A percentile compares a stretch with the other conserved stretches of the same genome.
Conservation (phyloP, 2,797 vertebrate species). For the Falco columbarius region DNA sequence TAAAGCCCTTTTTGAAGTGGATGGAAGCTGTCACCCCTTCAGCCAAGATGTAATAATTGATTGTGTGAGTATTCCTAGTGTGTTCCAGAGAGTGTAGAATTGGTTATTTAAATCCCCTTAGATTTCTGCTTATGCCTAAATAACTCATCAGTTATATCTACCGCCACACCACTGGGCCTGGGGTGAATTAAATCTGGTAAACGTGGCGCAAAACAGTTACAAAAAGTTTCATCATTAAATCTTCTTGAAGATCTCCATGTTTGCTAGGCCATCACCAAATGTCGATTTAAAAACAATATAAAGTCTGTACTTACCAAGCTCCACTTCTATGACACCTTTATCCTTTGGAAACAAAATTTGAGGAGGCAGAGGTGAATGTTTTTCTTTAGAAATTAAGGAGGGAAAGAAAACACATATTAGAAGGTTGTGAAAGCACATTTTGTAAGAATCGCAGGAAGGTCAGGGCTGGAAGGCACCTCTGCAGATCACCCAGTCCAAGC, state of each 20-base stretch:
- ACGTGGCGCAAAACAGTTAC: not conserved
- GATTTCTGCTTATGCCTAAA: not conserved
- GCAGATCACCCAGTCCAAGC: too few relatives aligned
- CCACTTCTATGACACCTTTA: conserved; percentile 16
- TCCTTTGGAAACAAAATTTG: conserved; percentile 54
- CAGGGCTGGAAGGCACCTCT: too few relatives aligned
- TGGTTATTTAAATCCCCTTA: not conserved
- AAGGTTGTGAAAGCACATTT: not conserved
- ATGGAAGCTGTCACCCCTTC: not conserved
- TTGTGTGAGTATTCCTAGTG: not conserved
- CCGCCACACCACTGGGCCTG: not conserved
- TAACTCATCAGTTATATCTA: not conserved
- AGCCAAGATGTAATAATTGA: not conserved
- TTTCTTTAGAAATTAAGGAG: not conserved
- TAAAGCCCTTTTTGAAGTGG: not conserved
- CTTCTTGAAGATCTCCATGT: not conserved
- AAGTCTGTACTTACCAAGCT: conserved; percentile 49
- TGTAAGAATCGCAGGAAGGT: not conserved
- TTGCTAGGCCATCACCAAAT: not conserved
- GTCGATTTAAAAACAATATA: not conserved
- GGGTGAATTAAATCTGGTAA: not conserved
- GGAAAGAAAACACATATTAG: not conserved
- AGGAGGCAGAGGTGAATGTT: not conserved
- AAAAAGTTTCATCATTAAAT: not conserved
- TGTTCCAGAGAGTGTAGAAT: not conserved